These are phyloP conservation scores for Cyprichromis sp. DNA, from an alignment of 2,113 vertebrate species.

Conservation along the genomic window DNA sequence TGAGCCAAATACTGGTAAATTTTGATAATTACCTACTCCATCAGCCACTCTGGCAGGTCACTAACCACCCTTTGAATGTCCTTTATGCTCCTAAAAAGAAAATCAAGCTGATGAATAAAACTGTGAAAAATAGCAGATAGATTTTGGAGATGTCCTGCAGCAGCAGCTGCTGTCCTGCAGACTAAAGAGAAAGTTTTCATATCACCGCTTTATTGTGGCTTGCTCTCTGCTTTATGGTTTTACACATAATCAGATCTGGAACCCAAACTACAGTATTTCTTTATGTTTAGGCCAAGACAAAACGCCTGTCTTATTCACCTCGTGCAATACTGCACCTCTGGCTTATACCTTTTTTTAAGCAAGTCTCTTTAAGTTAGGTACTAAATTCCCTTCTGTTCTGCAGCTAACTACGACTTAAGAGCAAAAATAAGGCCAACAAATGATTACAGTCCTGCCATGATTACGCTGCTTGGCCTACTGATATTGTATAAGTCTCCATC, in stretches of 20 bases:
- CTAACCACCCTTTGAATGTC: neutral
- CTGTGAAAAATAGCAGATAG: neutral
- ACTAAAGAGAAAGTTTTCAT: neutral
- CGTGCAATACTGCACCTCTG: neutral
- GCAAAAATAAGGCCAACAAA: neutral
- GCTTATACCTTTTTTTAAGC: neutral
- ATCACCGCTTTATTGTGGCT: neutral
- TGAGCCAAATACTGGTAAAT: constrained; percentile 14
- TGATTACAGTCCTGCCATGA: neutral
- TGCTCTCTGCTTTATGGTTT: neutral
- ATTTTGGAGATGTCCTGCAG: neutral
- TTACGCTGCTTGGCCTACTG: neutral
- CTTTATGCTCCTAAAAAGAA: constrained; percentile 6
- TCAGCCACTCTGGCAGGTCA: constrained; percentile 19
- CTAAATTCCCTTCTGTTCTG: neutral
- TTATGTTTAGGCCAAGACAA: neutral
- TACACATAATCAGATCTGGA: neutral
- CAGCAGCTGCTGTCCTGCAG: neutral
- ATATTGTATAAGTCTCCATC: neutral
- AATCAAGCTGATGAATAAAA: neutral
- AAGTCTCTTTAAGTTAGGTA: neutral
- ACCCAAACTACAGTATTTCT: neutral
- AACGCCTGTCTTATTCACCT: neutral
- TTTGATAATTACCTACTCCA: constrained; percentile 5
- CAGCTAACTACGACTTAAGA: neutral